These are phyloP conservation scores for Halichoeres trimaculatus DNA, from an alignment of 2,113 vertebrate species.

Conservation along the genomic window DNA sequence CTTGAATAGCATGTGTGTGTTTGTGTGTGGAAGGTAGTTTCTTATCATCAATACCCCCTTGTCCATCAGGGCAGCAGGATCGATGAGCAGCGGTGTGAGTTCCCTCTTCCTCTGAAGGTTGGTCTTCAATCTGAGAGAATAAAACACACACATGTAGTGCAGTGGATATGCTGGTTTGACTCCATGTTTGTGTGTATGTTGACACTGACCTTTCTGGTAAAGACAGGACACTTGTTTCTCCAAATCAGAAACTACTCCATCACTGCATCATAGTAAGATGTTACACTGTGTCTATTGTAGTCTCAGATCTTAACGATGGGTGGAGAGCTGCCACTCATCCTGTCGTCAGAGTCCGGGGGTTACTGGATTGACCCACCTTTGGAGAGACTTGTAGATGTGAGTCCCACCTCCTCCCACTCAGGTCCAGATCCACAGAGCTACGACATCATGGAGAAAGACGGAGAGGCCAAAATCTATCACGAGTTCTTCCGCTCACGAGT, in stretches of 20 bases:
- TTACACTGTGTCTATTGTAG: constrained; percentile 57
- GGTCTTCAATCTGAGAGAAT: constrained; percentile 15
- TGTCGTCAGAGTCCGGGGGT: constrained; percentile 87
- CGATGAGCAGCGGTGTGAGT: constrained; percentile 90
- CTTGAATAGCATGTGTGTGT: neutral
- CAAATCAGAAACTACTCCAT: constrained; percentile 7
- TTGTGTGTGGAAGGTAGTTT: constrained; percentile 18
- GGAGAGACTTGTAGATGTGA: constrained; percentile 78
- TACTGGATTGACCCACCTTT: constrained; percentile 90
- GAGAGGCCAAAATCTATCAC: constrained; percentile 87
- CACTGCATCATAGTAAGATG: constrained; percentile 21
- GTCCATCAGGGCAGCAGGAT: constrained; percentile 87
- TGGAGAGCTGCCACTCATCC: constrained; percentile 86
- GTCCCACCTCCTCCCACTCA: constrained; percentile 76
- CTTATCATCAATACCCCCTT: constrained; percentile 30
- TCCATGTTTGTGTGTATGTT: constrained; percentile 2
- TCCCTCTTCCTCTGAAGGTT: constrained; percentile 89
- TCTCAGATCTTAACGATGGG: constrained; percentile 84
- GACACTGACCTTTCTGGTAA: constrained; percentile 37
- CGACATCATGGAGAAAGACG: constrained; percentile 89
- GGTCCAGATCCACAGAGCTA: constrained; percentile 77
- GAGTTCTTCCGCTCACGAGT: constrained; percentile 89
- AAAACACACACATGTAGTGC: neutral
- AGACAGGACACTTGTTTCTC: constrained; percentile 18
- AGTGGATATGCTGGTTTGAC: neutral